These are phyloP conservation scores for Mormyrops attenuatus DNA, from an alignment of 2,797 vertebrate genomes.

Conservation along the genomic window DNA sequence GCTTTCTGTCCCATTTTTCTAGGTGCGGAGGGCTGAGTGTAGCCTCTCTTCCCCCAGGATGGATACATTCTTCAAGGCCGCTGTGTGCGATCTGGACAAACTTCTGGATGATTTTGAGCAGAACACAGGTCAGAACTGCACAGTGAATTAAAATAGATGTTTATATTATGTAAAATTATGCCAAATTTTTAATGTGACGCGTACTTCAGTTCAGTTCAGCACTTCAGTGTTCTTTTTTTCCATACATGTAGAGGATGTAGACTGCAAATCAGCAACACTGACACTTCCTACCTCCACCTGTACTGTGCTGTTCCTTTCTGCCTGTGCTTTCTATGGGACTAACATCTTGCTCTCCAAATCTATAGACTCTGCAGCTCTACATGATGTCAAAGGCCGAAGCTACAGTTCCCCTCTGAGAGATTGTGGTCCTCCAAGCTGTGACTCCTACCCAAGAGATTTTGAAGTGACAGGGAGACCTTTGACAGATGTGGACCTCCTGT, in stretches of 20 bases:
- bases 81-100: slow-evolving; percentile 91
- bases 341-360: slow-evolving; percentile 55
- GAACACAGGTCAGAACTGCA: slow-evolving; percentile 72
- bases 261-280: slow-evolving; percentile 56
- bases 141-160: not conserved
- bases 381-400: slow-evolving; percentile 58
- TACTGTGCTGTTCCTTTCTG: slow-evolving; percentile 31
- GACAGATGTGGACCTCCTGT: slow-evolving; percentile 83
- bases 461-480: slow-evolving; percentile 66
- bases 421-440: slow-evolving; percentile 32
- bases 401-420: slow-evolving; percentile 50
- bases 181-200: not conserved
- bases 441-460: slow-evolving; percentile 35
- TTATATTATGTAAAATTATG: not conserved
- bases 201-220: not conserved
- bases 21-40: slow-evolving; percentile 21
- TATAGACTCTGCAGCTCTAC: slow-evolving; percentile 41
- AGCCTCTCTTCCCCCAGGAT: slow-evolving; percentile 61
- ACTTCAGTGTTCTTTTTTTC: not conserved
- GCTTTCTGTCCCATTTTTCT: not conserved
- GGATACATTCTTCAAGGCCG: slow-evolving; percentile 96
- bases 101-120: slow-evolving; percentile 95
- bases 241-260: slow-evolving; percentile 71
- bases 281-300: slow-evolving; percentile 51
- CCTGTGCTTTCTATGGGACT: slow-evolving; percentile 49